phyloP scores from a whole-genome alignment of 2,797 vertebrate genomes.

The Coendou prehensilis region DNA sequence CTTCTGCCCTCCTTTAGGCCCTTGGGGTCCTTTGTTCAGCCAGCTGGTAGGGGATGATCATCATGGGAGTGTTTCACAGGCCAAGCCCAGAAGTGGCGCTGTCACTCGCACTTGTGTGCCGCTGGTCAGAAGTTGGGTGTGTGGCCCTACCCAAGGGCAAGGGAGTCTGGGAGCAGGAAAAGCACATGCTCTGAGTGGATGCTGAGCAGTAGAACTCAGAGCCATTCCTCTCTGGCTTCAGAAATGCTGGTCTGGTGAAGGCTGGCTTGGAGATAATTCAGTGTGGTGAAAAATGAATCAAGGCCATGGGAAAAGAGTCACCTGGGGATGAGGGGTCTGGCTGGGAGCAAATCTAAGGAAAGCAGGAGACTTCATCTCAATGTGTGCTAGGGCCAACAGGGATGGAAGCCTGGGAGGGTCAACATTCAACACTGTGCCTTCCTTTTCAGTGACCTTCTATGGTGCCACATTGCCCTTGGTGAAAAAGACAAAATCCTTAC shows the following conservation, averaged over 20 bases:
- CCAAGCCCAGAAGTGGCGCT: background rate
- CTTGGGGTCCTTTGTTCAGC: background rate
- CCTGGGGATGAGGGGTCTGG: background rate
- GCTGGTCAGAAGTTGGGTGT: background rate
- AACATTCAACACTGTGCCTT: background rate
- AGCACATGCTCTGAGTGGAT: too few species aligned
- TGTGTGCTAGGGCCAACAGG: too few species aligned
- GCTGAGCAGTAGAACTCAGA: background rate
- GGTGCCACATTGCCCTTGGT: background rate
- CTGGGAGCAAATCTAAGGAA: background rate
- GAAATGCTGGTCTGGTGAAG: background rate
- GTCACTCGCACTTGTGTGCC: background rate
- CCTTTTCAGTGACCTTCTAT: background rate
- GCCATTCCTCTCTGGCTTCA: background rate
- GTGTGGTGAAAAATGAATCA: too few species aligned
- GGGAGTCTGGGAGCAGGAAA: background rate
- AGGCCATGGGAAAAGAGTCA: background rate
- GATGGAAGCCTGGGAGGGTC: background rate
- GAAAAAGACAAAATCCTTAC: background rate
- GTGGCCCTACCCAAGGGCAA: background rate
- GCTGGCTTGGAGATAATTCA: background rate
- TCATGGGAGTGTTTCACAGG: too few species aligned
- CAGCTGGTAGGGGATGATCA: background rate
- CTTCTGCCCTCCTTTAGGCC: background rate
- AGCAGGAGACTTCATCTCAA: background rate